A percentile compares a stretch with the other conserved stretches of the same genome.
Evolutionary conservation across 2,888 invertebrate genomes (phyloP).

Genomic region (Schrankia costaestrigalis): DNA sequence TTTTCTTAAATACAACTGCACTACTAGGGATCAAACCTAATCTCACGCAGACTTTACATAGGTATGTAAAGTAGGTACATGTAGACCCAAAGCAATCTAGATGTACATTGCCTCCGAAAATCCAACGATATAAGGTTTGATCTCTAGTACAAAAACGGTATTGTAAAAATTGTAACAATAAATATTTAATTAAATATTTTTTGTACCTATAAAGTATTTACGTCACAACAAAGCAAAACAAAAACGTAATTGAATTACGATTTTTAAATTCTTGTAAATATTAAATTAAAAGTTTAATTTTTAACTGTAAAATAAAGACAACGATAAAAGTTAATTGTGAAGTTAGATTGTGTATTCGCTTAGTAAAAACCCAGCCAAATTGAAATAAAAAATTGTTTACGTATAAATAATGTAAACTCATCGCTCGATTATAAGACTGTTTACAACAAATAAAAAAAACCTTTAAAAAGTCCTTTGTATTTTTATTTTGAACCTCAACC

Average conservation of each 20-base stretch:
- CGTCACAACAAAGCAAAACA: slow-evolving; percentile 26
- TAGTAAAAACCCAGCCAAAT: slow-evolving; percentile 71
- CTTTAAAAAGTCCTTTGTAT: background rate
- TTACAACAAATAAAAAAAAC: slow-evolving; percentile 67
- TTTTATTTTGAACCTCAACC: no score
- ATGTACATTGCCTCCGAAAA: no score
- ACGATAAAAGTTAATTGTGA: slow-evolving; percentile 52
- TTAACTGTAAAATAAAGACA: slow-evolving; percentile 51
- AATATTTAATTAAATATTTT: no score
- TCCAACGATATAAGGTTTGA: no score
- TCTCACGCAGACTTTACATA: no score
- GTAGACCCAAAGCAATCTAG: no score
- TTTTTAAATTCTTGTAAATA: slow-evolving; percentile 70
- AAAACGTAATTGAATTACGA: slow-evolving; percentile 67
- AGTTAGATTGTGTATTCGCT: slow-evolving; percentile 67
- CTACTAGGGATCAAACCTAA: no score
- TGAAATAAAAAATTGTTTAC: slow-evolving; percentile 63
- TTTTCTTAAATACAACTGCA: no score
- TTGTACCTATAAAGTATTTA: background rate
- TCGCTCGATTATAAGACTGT: slow-evolving; percentile 78
- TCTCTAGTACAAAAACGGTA: no score
- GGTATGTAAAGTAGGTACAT: no score
- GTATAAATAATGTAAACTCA: slow-evolving; percentile 57
- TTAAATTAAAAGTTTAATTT: slow-evolving; percentile 47
- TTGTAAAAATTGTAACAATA: no score